phyloP scores from a whole-genome alignment of 2,888 invertebrate species.

The Geotrupes spiniger region DNA sequence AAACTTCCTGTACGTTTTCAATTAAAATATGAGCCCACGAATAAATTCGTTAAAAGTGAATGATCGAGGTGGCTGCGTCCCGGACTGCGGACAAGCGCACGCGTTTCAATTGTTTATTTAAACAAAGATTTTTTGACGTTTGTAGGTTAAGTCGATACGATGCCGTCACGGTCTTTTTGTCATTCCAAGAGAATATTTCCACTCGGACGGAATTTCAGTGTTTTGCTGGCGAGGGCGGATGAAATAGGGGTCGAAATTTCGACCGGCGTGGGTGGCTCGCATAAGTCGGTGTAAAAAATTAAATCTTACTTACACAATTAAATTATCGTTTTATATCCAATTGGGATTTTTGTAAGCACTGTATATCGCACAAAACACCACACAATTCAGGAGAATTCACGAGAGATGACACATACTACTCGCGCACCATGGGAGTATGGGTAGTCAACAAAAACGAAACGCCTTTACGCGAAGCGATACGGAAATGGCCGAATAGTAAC shows the following conservation, averaged over 20 bases:
- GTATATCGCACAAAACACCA: too few species aligned
- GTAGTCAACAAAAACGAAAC: constrained; percentile 19
- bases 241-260: too few species aligned
- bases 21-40: background rate
- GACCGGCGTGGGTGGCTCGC: too few species aligned
- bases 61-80: background rate
- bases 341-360: too few species aligned
- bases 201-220: too few species aligned
- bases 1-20: background rate
- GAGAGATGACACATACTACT: constrained; percentile 20
- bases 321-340: too few species aligned
- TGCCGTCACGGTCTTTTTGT: background rate
- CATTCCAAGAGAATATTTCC: too few species aligned
- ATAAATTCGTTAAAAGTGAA: background rate
- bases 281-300: too few species aligned
- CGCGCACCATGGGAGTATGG: constrained; percentile 19
- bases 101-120: constrained; percentile 2
- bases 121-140: constrained; percentile 1
- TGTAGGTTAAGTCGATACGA: background rate
- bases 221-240: too few species aligned
- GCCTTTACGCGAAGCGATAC: constrained; percentile 13
- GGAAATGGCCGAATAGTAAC: constrained; percentile 6
- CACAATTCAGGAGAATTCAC: too few species aligned
- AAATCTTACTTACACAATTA: too few species aligned
- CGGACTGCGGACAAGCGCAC: background rate